These are phyloP conservation scores for Capromys pilorides DNA, from an alignment of 2,797 vertebrate genomes.

Conservation along the genomic window DNA sequence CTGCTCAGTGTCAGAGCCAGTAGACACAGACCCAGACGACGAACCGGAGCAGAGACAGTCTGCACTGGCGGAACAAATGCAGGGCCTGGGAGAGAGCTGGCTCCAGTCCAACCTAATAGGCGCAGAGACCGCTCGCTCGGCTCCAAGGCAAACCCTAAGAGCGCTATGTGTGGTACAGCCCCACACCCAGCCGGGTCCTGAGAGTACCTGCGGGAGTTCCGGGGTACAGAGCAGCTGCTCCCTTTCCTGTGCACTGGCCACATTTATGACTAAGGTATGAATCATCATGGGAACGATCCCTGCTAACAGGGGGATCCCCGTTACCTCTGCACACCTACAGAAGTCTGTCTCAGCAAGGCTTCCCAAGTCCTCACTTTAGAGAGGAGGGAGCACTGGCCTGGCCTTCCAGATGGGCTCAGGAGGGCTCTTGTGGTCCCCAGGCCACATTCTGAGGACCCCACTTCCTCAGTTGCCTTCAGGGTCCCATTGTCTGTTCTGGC, in stretches of 20 bases:
- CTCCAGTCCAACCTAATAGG: fast-evolving
- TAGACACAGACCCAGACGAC: neutral
- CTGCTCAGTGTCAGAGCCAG: neutral
- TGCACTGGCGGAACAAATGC: neutral
- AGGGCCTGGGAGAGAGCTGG: neutral
- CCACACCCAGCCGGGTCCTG: neutral
- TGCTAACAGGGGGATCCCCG: neutral
- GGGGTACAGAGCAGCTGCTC: fast-evolving
- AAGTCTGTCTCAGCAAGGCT: neutral
- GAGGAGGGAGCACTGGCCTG: neutral
- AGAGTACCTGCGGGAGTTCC: neutral
- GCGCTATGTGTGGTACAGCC: fast-evolving
- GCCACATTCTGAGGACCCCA: neutral
- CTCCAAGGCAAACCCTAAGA: neutral
- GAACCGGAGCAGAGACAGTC: neutral
- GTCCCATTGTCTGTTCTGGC: neutral
- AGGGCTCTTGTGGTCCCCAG: neutral
- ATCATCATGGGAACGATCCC: neutral
- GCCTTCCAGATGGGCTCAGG: neutral
- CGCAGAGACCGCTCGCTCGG: neutral
- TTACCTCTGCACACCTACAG: neutral
- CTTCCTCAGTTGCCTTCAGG: neutral
- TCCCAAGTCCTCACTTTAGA: neutral
- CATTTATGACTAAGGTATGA: neutral
- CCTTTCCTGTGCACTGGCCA: neutral